Evolutionary conservation across 2,113 vertebrate species (phyloP), one percentile per base, ranked within the genome.

Genomic region (Spea bombifrons): DNA sequence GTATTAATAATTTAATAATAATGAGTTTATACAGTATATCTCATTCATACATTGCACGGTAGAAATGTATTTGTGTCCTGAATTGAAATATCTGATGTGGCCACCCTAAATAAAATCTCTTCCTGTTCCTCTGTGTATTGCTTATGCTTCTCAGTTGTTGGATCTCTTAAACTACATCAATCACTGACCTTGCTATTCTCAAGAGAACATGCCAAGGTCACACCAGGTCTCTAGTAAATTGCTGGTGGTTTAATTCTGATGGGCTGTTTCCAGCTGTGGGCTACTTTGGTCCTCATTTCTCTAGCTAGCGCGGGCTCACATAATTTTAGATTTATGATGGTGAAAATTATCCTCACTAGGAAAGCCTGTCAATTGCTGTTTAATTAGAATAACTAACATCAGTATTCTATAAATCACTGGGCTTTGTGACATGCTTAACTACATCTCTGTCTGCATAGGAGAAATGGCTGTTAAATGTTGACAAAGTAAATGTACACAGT

Each of bases 241-340:
- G 70, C 70, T 86, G 75, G 81, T 87, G 82, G 80, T 90, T 90
- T 92, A 89, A 93, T 92, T 89, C 83, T 82, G 85, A 84, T 86
- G 84, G 83, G 81, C 80, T 90, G 88, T 89, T 90, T 87, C 88
- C 88, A 91, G 88, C 90, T 92, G 90, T 84, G 85, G 87, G 89
- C 89, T 88, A 86, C 89, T 92, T 92, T 89, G 86, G 81, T 86
- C 90, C 86, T 92, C 84, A 87, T 92, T 92, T 91, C 86, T 52
- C 89, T 86, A 88, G 82, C 84, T 89, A 87, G 85, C 81, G 85
- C 82, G 89, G 55, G 8, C 53, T 85, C 85, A 86, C 82, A 52
- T 7, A 61, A 85, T 81, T 66, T 16, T 86, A 85, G 83, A 81
- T 81, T 88, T 83, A 83, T 76, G 79, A 66, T 82, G 84, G 80